Percentiles rank a stretch among this genome's conserved stretches.
Evolutionary conservation across 2,888 invertebrate species (phyloP).

Genomic region (Poecilobothrus nobilitatus): DNA sequence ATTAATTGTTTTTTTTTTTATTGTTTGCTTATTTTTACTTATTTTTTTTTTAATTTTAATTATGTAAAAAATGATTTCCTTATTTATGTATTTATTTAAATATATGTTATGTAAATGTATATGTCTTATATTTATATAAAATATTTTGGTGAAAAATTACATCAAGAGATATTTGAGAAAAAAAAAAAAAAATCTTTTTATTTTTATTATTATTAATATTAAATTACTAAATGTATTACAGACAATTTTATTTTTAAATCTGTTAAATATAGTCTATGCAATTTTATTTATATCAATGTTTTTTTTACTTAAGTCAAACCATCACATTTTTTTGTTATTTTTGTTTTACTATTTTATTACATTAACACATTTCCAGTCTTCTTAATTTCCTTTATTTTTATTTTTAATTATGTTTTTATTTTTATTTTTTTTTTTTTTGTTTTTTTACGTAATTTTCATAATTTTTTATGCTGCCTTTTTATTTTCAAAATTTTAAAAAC

Average conservation of each 20-base stretch:
- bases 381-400: background rate
- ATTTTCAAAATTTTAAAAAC: too few species aligned
- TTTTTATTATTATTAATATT: background rate
- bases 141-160: too few species aligned
- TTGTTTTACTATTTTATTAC: background rate
- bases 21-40: background rate
- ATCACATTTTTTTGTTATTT: background rate
- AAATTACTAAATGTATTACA: too few species aligned
- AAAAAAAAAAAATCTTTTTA: background rate
- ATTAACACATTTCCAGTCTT: constrained; percentile 1
- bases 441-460: background rate
- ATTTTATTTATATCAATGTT: background rate
- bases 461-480: background rate
- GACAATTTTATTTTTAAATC: background rate
- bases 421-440: background rate
- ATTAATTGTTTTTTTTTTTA: background rate
- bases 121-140: too few species aligned
- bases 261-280: background rate
- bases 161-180: too few species aligned
- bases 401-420: background rate
- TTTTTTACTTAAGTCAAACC: background rate
- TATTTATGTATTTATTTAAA: too few species aligned
- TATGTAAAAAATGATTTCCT: too few species aligned
- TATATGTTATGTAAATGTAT: too few species aligned
- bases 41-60: too few species aligned